These are phyloP conservation scores for Zele albiditarsus DNA, from an alignment of 2,888 invertebrate genomes.

Conservation along the genomic window DNA sequence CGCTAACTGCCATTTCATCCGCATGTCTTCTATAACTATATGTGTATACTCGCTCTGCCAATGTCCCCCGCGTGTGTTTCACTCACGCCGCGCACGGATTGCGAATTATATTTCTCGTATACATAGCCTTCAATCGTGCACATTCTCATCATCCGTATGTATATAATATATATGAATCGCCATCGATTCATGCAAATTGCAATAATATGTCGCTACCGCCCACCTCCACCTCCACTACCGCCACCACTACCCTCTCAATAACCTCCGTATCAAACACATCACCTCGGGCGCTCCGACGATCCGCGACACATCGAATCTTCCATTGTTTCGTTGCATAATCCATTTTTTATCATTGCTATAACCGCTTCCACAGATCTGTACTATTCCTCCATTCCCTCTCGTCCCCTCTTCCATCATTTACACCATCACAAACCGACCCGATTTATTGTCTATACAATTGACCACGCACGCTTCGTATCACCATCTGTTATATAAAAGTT, in stretches of 20 bases:
- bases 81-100: conserved; percentile 25
- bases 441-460: not conserved
- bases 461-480: not conserved
- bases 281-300: conserved; percentile 53
- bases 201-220: conserved; percentile 61
- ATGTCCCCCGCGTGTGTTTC: conserved; percentile 56
- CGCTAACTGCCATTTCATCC: conserved; percentile 56
- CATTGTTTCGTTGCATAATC: conserved; percentile 63
- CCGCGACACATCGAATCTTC: conserved; percentile 60
- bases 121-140: conserved; percentile 35
- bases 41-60: not conserved
- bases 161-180: conserved; percentile 60
- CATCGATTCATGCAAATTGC: conserved; percentile 72
- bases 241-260: conserved; percentile 45
- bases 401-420: not conserved
- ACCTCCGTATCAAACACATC: conserved; percentile 40
- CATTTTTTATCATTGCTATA: conserved; percentile 41
- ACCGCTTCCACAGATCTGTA: conserved; percentile 20
- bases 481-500: not conserved
- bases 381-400: conserved; percentile 35
- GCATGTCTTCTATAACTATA: not conserved
- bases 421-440: not conserved
- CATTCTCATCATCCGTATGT: conserved; percentile 28
- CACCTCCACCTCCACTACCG: conserved; percentile 39
- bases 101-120: not conserved